Evolutionary conservation across 2,888 invertebrate species (phyloP), one percentile per base, ranked within the genome.

Genomic region (Spialia ferax): DNA sequence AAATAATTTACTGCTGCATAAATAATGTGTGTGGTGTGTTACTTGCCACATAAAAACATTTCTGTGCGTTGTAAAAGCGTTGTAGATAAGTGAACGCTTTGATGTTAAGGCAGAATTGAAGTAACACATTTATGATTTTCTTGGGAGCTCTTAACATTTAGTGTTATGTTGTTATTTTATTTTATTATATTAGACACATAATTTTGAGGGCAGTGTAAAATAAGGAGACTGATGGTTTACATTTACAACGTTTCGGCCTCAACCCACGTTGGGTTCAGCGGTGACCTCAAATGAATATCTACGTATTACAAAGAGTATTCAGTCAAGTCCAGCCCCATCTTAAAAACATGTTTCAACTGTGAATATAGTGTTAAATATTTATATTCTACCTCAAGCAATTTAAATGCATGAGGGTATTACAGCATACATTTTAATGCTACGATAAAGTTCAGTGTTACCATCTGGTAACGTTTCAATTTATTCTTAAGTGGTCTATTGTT

Each of bases 11-110:
- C 48, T 29, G 57, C 57, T 50, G 13, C 57, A 26, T 59, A 64
- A 64, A 65, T 65, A 65, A 59, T 65, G 56, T 50, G 57, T 65
- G 50, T 26, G 64, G 64, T 59, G 56, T 65, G 57, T 52, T 35
- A n/a, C 50, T 32, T 57, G 45, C 42, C 63, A 50, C 57, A 50
- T 65, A 59, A 65, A 65, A 59, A 48, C 57, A 52, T 50, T 59
- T 65, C 32, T 26, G 50, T 23, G 8, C 29, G 57, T 38, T 59
- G 57, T 64, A 64, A 57, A 64, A 48, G 23, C 45, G 29, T 8
- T n/a, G 22, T 13, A 50, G 29, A 45, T 65, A 23, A 56, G 48
- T 56, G 42, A 23, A 42, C 48, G 23, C 65, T 65, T 65, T 65
- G 65, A 65, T 65, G 57, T 65, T 59, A 35, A 45, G 54, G 35